These are phyloP conservation scores for Chironomus tepperi DNA, from an alignment of 1,140 invertebrate species.

Conservation along the genomic window DNA sequence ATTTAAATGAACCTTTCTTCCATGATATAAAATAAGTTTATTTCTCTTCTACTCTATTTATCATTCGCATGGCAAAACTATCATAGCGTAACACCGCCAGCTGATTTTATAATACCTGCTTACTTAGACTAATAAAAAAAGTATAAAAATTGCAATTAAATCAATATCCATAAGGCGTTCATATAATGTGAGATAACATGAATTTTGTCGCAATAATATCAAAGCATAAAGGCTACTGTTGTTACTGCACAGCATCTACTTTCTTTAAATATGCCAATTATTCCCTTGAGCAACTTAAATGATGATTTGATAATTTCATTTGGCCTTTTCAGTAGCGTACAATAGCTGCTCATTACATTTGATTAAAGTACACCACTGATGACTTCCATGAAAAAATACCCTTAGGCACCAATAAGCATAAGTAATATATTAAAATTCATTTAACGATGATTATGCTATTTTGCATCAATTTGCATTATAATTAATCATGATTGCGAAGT, in stretches of 20 bases:
- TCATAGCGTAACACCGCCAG: too few relatives aligned
- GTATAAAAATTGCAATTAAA: slow-evolving; percentile 4
- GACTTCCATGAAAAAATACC: not conserved
- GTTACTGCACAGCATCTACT: not conserved
- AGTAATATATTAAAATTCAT: not conserved
- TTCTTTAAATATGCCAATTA: not conserved
- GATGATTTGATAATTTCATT: not conserved
- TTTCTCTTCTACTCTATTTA: too few relatives aligned
- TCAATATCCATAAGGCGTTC: not conserved
- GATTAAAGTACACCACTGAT: too few relatives aligned
- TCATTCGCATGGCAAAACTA: too few relatives aligned
- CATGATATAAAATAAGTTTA: too few relatives aligned
- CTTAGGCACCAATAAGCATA: too few relatives aligned
- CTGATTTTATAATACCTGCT: too few relatives aligned
- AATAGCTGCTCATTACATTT: not conserved
- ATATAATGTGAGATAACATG: not conserved
- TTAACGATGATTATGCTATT: not conserved
- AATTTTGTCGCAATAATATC: not conserved
- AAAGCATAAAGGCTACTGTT: not conserved
- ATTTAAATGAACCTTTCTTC: too few relatives aligned
- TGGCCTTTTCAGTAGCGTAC: not conserved
- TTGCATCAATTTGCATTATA: not conserved
- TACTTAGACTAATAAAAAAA: too few relatives aligned
- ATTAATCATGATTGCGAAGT: not conserved
- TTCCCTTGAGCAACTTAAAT: not conserved